Evolutionary conservation across 2,888 invertebrate species (phyloP), one percentile per base, ranked within the genome.

Genomic region (Mythimna lalbum): DNA sequence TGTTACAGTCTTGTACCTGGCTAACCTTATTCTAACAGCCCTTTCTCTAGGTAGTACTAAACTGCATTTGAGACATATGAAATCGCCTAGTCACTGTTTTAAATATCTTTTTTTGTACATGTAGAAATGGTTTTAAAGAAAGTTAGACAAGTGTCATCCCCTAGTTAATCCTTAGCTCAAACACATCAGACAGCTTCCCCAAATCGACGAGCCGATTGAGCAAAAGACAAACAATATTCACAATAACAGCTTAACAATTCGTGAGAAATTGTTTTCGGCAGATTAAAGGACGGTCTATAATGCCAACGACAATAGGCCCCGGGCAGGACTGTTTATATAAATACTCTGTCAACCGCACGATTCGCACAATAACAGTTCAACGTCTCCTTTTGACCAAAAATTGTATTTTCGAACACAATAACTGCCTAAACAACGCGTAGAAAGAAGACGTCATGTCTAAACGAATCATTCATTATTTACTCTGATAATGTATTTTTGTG

Each of bases 321-420:
- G 77, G 87, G 87, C 88, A 78, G 83, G 71, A 73, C 86, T 92
- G 91, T 93, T 92, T 93, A 90, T 92, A 89, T 83, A 91, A 91
- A 91, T 89, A 93, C 89, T 88, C 92, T 93, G 94, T 94, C 94
- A 94, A 87, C 89, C 88, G 88, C 94, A 94, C 88, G 87, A 86
- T 87, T 83, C 83, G 80, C 87, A 94, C 93, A 93, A 94, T 93
- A 90, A 82, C 84, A 90, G 83, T 82, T 84, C 85, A 83, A 81
- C 74, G 86, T 87, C 86, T 90, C 90, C 87, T 90, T 90, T 89
- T 86, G 89, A 87, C 89, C 91, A 91, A 92, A 94, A 93, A 93
- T 90, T 88, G 88, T 92, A 91, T 94, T 94, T 92, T 87, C 88
- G 80, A 82, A 87, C 86, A 93, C 90, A 93, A 93, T 93, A 86